Evolutionary conservation across 2,888 invertebrate species (phyloP), one percentile per base, ranked within the genome.

Genomic region (Ectropis crepuscularia): DNA sequence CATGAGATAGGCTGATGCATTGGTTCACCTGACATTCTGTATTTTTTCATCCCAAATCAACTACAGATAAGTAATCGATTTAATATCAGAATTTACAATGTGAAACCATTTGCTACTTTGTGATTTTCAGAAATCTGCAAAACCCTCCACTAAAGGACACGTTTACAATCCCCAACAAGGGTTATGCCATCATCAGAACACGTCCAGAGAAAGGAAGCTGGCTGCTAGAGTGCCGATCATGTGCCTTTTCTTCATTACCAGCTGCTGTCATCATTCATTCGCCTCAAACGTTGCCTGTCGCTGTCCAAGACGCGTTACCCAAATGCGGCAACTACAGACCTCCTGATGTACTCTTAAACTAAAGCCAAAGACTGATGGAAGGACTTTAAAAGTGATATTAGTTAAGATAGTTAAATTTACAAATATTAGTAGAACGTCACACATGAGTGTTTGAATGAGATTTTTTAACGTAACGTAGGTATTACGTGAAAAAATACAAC

Each of bases 141-240:
- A 89, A 90, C 64, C 94, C 95, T 0, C 93, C 94, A 0, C 73
- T 86, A 9, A 95, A 95, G 74, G 95, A 96, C 74, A 95, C 95
- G 0, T 87, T 95, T 28, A 87, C 89, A 0, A 94, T 95, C 0
- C 95, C 95, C 0, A 95, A 95, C 70, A 95, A 94, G 68, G 95
- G 96, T 0, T 94, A 91, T 70, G 88, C 92, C 0, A 88, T 95
- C 41, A 82, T 94, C 6, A 82, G 94, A 54, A 85, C 95, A 59
- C 81, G 87, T n/a, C 90, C 94, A 5, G 90, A 93, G 45, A 93
- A 93, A 39, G 95, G 95, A 38, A 83, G 83, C 50, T 93, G 92
- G 93, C 68, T 93, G 28, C 73, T 92, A 48, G 93, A 93, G 72
- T 93, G 92, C 69, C 79, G 90, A 43, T 82, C 92, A 0, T 93